A percentile compares a stretch with the other conserved stretches of the same genome.
Evolutionary conservation across 2,888 invertebrate species (phyloP).

Genomic region (Synergus laeviventris): DNA sequence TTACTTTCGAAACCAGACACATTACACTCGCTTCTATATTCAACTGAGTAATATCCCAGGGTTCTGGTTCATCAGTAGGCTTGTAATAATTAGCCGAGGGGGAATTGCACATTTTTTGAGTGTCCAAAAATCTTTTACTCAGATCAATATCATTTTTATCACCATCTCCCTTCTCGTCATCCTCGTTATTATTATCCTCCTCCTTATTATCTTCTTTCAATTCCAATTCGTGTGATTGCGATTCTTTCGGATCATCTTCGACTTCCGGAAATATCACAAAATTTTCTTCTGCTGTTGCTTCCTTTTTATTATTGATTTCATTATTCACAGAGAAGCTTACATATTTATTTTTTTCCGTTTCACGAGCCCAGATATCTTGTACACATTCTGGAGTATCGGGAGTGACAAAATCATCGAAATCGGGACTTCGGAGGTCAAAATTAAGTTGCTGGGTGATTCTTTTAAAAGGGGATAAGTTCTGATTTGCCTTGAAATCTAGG

Average conservation of each 20-base stretch:
- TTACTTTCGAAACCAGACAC: slow-evolving; percentile 90
- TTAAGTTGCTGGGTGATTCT: slow-evolving; percentile 87
- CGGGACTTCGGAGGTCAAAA: slow-evolving; percentile 84
- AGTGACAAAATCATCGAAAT: slow-evolving; percentile 84
- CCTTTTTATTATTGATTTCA: slow-evolving; percentile 66
- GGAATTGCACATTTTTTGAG: slow-evolving; percentile 80
- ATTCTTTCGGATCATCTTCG: slow-evolving; percentile 74
- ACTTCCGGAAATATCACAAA: slow-evolving; percentile 80
- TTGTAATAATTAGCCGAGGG: slow-evolving; percentile 88
- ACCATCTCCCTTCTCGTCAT: slow-evolving; percentile 66
- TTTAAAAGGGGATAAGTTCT: slow-evolving; percentile 85
- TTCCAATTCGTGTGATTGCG: slow-evolving; percentile 48
- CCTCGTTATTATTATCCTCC: slow-evolving; percentile 61
- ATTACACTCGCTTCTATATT: slow-evolving; percentile 93
- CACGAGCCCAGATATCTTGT: slow-evolving; percentile 82
- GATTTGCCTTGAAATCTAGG: slow-evolving; percentile 66
- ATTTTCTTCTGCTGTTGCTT: slow-evolving; percentile 75
- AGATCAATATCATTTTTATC: slow-evolving; percentile 69
- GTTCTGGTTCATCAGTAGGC: slow-evolving; percentile 89
- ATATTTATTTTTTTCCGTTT: slow-evolving; percentile 73
- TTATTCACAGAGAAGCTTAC: slow-evolving; percentile 56
- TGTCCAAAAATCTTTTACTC: slow-evolving; percentile 77
- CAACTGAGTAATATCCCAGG: slow-evolving; percentile 89
- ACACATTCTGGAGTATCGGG: slow-evolving; percentile 81
- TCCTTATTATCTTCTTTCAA: slow-evolving; percentile 51